phyloP scores from a whole-genome alignment of 2,888 invertebrate genomes.

The Lycocerus yunnanus region DNA sequence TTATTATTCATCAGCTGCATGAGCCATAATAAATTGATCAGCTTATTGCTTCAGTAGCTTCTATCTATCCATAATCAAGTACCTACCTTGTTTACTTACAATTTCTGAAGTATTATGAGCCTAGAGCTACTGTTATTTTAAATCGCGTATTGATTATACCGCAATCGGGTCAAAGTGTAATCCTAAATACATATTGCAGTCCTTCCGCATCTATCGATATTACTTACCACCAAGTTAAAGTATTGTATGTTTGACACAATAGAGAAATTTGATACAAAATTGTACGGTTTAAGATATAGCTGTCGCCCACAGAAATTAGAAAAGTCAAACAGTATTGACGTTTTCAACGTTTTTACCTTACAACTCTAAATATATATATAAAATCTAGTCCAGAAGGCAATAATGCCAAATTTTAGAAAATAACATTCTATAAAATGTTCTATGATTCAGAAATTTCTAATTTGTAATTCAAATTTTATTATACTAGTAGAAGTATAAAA shows the following conservation, averaged over 20 bases:
- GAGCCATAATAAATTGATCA: neutral
- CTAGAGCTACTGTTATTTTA: constrained; percentile 12
- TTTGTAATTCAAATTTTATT: neutral
- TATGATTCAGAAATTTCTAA: neutral
- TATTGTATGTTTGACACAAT: constrained; percentile 1
- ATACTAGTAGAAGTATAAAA: neutral
- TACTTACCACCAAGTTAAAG: neutral
- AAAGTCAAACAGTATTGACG: constrained; percentile 23
- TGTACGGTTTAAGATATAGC: constrained; percentile 12
- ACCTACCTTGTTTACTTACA: neutral
- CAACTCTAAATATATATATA: neutral
- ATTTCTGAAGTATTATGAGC: constrained; percentile 5
- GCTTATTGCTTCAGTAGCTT: neutral
- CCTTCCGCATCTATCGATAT: constrained; percentile 9
- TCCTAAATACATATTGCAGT: constrained; percentile 15
- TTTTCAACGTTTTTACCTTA: constrained; percentile 16
- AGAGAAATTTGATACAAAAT: neutral
- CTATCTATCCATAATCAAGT: neutral
- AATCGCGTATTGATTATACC: constrained; percentile 20
- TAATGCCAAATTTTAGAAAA: neutral
- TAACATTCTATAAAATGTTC: neutral
- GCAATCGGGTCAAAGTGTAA: constrained; percentile 22
- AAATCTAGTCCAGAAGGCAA: neutral
- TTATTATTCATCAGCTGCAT: neutral
- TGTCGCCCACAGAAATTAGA: constrained; percentile 26